Percentiles rank a stretch among this genome's conserved stretches.
Conservation (phyloP, 1,140 invertebrate species). For the Sycobia sp. region DNA sequence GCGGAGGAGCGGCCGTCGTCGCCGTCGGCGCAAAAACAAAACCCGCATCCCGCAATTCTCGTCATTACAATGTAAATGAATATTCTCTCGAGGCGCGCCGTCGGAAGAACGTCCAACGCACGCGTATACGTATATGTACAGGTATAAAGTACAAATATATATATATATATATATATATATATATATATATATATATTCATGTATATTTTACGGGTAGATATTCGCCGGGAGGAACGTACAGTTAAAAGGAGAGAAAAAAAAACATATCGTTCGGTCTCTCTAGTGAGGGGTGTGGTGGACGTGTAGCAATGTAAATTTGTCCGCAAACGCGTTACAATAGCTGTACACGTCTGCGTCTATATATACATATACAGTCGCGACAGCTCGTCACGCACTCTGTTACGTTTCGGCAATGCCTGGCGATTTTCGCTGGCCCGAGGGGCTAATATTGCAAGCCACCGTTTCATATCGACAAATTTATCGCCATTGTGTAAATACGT, state of each 20-base stretch:
- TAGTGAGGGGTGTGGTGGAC: background rate
- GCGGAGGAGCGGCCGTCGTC: background rate
- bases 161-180: too few relatives aligned
- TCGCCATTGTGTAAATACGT: conserved; percentile 13
- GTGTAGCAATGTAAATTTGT: conserved; percentile 10
- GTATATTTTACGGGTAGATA: too few relatives aligned
- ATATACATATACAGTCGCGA: background rate
- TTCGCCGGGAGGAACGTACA: too few relatives aligned
- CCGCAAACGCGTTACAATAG: conserved; percentile 1
- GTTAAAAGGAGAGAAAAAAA: conserved; percentile 6
- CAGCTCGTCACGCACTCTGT: too few relatives aligned
- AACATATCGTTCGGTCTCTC: background rate
- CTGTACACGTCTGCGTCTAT: background rate
- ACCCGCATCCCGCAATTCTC: conserved; percentile 40
- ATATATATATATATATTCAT: too few relatives aligned
- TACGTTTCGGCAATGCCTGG: too few relatives aligned
- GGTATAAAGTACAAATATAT: too few relatives aligned
- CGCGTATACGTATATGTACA: too few relatives aligned
- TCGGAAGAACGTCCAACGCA: too few relatives aligned
- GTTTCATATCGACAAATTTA: conserved; percentile 25
- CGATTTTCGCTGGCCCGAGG: too few relatives aligned
- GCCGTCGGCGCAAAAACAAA: conserved; percentile 3
- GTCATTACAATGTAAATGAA: conserved; percentile 51
- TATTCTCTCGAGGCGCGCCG: too few relatives aligned
- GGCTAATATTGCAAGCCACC: background rate